Evolutionary conservation across 2,797 vertebrate genomes (phyloP), one percentile per base, ranked within the genome.

Genomic region (Peromyscus aztecus): DNA sequence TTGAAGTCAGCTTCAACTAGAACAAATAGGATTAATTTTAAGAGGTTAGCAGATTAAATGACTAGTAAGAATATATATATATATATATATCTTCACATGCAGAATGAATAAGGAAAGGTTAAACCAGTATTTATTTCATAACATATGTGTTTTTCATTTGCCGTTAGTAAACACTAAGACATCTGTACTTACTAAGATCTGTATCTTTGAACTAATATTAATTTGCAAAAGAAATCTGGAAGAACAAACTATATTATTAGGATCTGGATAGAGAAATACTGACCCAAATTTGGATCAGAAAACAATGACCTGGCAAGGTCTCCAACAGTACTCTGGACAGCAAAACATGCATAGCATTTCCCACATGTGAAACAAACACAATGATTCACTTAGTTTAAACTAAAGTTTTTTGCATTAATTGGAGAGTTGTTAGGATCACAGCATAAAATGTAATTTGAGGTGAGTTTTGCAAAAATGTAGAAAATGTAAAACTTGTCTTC

Each of bases 181-280:
- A 83, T 46, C 29, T 71, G 46, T 34, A 83, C 71, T 85, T 85
- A 59, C 3, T 89, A 23, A 94, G 81, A 90, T 2, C 2, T 71
- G 4, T 75, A 69, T 78, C 65, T 37, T 0, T 14, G 11, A 49
- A 78, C 11, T 31, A 90, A 65, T 81, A 87, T 71, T 91, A 34
- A 94, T 78, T 91, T 91, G 61, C 55, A 89, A 84, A 83, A 84
- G 6, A 19, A 78, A 61, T 82, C 6, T 71, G 24, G 40, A 83
- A 93, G 4, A 57, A 59, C 2, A 78, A 63, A 10, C 19, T 86
- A 24, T 84, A 43, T 73, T 0, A 24, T 14, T 37, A 89, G 85
- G 3, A 49, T 80, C 12, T 90, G 10, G 69, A 63, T 27, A 65
- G 67, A 95, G 2, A 2, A 67, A 55, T 1, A 81, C 4, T 24